Conservation (phyloP, 2,113 vertebrate genomes). For the Ploceus nigricollis region DNA sequence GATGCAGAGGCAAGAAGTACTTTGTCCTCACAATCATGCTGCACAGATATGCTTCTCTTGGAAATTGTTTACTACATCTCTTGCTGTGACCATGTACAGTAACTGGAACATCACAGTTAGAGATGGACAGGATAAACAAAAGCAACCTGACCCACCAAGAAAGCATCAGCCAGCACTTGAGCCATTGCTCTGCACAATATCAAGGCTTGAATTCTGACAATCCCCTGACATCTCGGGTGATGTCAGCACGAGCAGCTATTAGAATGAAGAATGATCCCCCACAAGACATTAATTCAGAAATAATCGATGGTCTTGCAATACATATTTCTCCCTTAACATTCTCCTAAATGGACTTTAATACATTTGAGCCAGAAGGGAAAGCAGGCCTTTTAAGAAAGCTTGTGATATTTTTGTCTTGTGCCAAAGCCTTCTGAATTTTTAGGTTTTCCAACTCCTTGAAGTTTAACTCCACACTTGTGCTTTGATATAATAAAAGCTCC, state of each 20-base stretch:
- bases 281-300: constrained; percentile 21
- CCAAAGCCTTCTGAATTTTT: constrained; percentile 32
- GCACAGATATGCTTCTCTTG: not conserved
- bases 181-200: constrained; percentile 30
- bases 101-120: not conserved
- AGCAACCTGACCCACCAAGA: not conserved
- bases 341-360: constrained; percentile 50
- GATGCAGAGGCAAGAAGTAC: not conserved
- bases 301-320: constrained; percentile 35
- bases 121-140: not conserved
- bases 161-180: not conserved
- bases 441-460: constrained; percentile 17
- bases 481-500: constrained; percentile 9
- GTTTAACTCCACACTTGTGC: constrained; percentile 18
- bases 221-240: constrained; percentile 9
- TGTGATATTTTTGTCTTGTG: not conserved
- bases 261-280: constrained; percentile 37
- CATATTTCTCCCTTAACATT: constrained; percentile 14
- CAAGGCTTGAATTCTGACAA: constrained; percentile 46
- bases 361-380: constrained; percentile 19
- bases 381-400: constrained; percentile 6
- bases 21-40: not conserved
- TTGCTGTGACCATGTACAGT: not conserved
- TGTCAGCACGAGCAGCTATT: constrained; percentile 14
- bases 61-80: not conserved